Evolutionary conservation across 2,113 vertebrate species (phyloP).

Genomic region (Nannobrachium achirus): DNA sequence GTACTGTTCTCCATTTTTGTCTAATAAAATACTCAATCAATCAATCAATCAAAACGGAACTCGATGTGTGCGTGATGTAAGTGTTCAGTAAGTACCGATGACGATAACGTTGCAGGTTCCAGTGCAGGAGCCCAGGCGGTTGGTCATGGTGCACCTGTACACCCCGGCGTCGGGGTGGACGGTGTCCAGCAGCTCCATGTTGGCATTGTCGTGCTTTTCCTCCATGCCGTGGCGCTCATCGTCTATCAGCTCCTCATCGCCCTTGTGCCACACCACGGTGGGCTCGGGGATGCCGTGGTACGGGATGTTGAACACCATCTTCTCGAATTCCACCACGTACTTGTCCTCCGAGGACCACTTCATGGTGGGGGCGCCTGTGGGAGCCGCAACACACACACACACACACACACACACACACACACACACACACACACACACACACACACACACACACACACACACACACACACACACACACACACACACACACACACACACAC

Average conservation of each 20-base stretch:
- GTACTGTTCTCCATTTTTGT: no score
- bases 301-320: slow-evolving; percentile 88
- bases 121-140: slow-evolving; percentile 88
- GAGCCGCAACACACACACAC: no score
- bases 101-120: slow-evolving; percentile 94
- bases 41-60: no score
- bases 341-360: slow-evolving; percentile 88
- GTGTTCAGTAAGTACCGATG: no score
- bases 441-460: no score
- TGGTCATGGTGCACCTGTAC: slow-evolving; percentile 91
- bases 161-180: slow-evolving; percentile 87
- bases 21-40: no score
- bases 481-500: no score
- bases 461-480: no score
- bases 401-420: no score
- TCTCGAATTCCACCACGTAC: slow-evolving; percentile 92
- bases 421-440: no score
- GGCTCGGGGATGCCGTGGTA: slow-evolving; percentile 93
- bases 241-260: slow-evolving; percentile 86
- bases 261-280: slow-evolving; percentile 92
- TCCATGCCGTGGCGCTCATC: slow-evolving; percentile 87
- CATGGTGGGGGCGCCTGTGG: slow-evolving; percentile 88
- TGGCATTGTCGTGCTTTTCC: slow-evolving; percentile 85
- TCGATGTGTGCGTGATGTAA: no score
- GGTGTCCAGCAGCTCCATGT: slow-evolving; percentile 88